A percentile compares a stretch with the other conserved stretches of the same genome.
phyloP scores from a whole-genome alignment of 2,113 vertebrate genomes.

The Laterallus jamaicensis region DNA sequence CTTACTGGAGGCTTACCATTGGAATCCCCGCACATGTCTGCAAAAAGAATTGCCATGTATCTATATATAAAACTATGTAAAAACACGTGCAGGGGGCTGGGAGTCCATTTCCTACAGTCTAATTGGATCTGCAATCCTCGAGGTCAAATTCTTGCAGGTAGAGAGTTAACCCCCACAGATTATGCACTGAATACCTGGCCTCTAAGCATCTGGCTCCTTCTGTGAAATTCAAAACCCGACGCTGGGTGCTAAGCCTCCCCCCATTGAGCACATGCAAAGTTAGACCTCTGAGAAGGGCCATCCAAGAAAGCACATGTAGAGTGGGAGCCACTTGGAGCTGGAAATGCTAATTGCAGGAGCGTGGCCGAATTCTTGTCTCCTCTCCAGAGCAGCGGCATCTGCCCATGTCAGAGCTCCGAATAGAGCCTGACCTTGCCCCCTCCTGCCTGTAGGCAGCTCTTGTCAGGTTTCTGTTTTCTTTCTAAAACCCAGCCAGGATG shows the following conservation, averaged over 20 bases:
- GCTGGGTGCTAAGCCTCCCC: constrained; percentile 45
- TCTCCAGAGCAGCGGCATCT: constrained; percentile 10
- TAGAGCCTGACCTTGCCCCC: not conserved
- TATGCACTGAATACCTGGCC: constrained; percentile 21
- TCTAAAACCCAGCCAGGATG: constrained; percentile 9
- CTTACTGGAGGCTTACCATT: not conserved
- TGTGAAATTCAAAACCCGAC: constrained; percentile 48
- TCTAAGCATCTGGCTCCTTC: constrained; percentile 45
- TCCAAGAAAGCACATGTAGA: constrained; percentile 44
- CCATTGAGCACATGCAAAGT: constrained; percentile 5
- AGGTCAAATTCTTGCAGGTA: constrained; percentile 49
- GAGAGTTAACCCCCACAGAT: not conserved
- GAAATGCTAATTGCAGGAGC: constrained; percentile 60
- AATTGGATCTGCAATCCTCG: not conserved
- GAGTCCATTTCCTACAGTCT: not conserved
- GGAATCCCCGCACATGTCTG: not conserved
- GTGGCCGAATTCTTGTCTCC: constrained; percentile 39
- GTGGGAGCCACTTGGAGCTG: constrained; percentile 22
- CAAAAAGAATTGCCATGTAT: not conserved
- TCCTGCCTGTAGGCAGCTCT: not conserved
- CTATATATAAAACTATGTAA: not conserved
- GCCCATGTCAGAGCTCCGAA: constrained; percentile 31
- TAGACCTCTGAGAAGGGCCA: constrained; percentile 47
- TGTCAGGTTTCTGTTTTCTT: constrained; percentile 11
- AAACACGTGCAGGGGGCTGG: accelerated